phyloP scores from a whole-genome alignment of 2,797 vertebrate genomes.

The Syndactyla subalaris region DNA sequence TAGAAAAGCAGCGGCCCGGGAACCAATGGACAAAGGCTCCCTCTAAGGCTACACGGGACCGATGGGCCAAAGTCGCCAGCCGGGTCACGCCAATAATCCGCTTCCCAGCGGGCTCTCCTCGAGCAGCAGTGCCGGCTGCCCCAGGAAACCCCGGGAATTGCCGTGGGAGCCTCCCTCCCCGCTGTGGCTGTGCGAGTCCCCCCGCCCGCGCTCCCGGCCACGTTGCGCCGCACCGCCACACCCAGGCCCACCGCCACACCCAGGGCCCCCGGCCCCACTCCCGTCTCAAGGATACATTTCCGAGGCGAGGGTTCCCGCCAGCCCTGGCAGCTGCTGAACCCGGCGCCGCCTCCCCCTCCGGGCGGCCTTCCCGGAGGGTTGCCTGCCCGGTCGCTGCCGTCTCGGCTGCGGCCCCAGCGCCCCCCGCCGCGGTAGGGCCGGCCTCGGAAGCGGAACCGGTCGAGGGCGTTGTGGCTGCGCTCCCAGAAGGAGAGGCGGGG shows the following conservation, averaged over 20 bases:
- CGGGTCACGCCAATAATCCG: neutral
- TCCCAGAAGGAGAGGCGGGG: slow-evolving; percentile 93
- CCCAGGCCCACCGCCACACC: neutral
- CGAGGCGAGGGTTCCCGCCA: slow-evolving; percentile 84
- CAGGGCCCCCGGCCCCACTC: neutral
- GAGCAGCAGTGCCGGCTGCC: neutral
- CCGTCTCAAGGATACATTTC: slow-evolving; percentile 87
- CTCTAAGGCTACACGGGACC: neutral
- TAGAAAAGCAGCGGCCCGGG: neutral
- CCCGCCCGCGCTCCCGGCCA: neutral
- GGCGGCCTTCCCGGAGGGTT: slow-evolving; percentile 68
- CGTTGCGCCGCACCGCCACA: neutral
- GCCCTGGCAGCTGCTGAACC: slow-evolving; percentile 73
- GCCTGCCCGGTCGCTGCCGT: slow-evolving; percentile 74
- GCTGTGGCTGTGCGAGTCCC: neutral
- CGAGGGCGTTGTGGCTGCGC: slow-evolving; percentile 89
- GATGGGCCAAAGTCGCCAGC: neutral
- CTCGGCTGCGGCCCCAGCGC: slow-evolving; percentile 77
- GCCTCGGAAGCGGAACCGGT: slow-evolving; percentile 86
- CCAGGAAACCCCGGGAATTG: neutral
- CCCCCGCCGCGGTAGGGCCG: slow-evolving; percentile 80
- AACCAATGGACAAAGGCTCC: neutral
- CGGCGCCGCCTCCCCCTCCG: slow-evolving; percentile 67
- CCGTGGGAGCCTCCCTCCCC: neutral
- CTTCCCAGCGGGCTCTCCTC: neutral